Conservation (phyloP, 2,888 invertebrate species). For the Cryptus armator region DNA sequence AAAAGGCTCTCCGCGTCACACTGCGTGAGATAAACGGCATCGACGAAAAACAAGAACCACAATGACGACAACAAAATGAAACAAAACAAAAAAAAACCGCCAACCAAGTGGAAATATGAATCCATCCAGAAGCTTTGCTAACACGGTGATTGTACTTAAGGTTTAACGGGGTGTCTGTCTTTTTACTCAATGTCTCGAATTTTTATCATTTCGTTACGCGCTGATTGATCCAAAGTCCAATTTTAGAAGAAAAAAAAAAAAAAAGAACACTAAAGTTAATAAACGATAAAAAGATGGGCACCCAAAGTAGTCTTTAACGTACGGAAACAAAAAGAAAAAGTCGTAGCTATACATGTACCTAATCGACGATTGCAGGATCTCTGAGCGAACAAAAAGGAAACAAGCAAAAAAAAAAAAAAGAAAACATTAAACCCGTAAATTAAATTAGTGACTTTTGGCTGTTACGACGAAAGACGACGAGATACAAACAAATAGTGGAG, state of each 20-base stretch:
- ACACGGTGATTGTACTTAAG: slow-evolving; percentile 84
- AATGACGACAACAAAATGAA: slow-evolving; percentile 9
- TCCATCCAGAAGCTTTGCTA: slow-evolving; percentile 84
- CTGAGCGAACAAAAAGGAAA: slow-evolving; percentile 39
- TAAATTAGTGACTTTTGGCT: slow-evolving; percentile 44
- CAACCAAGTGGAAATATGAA: slow-evolving; percentile 76
- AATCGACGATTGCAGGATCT: slow-evolving; percentile 63
- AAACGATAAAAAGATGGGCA: slow-evolving; percentile 64
- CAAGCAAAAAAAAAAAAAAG: slow-evolving; percentile 15
- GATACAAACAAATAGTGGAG: slow-evolving; percentile 30
- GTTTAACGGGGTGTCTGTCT: slow-evolving; percentile 79
- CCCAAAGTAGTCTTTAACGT: slow-evolving; percentile 64
- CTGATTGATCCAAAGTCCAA: neutral
- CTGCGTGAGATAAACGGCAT: slow-evolving; percentile 34
- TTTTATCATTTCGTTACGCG: neutral
- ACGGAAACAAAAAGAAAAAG: slow-evolving; percentile 59
- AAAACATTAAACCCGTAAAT: slow-evolving; percentile 9
- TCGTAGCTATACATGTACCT: slow-evolving; percentile 67
- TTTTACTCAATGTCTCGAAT: slow-evolving; percentile 47
- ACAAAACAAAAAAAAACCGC: slow-evolving; percentile 20
- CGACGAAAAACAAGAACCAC: slow-evolving; percentile 5
- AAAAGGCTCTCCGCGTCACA: slow-evolving; percentile 56
- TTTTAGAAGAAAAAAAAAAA: slow-evolving; percentile 2
- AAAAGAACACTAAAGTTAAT: slow-evolving; percentile 22
- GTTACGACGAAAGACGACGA: slow-evolving; percentile 41